phyloP scores from a whole-genome alignment of 2,797 vertebrate genomes.

The Neosalanx taihuensis region DNA sequence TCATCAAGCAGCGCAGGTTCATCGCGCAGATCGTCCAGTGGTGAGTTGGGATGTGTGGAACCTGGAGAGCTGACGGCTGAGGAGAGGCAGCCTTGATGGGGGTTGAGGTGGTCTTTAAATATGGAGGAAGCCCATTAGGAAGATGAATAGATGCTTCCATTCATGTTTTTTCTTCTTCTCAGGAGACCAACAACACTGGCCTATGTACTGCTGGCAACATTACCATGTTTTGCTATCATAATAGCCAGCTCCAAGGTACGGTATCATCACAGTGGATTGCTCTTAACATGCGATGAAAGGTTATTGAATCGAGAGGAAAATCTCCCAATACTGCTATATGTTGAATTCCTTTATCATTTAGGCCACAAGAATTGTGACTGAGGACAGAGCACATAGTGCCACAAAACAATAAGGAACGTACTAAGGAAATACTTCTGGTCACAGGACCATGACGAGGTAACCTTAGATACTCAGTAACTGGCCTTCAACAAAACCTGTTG shows the following conservation, averaged over 20 bases:
- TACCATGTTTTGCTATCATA: conserved; percentile 79
- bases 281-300: neutral
- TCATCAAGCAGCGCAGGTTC: conserved; percentile 61
- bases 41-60: conserved; percentile 64
- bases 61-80: too few species aligned
- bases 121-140: neutral
- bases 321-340: too few species aligned
- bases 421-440: conserved; percentile 31
- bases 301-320: neutral
- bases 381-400: conserved; percentile 24
- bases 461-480: conserved; percentile 63
- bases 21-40: conserved; percentile 68
- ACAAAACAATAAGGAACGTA: conserved; percentile 2
- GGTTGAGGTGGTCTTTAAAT: neutral
- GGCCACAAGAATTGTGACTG: conserved; percentile 13
- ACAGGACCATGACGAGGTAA: conserved; percentile 41
- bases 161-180: conserved; percentile 36
- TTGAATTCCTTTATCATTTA: conserved; percentile 13
- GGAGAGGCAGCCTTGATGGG: neutral
- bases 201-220: conserved; percentile 72
- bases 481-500: conserved; percentile 48
- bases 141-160: neutral
- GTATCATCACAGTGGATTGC: neutral
- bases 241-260: conserved; percentile 79
- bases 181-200: conserved; percentile 77